phyloP scores from a whole-genome alignment of 2,113 vertebrate genomes.

The Polypterus senegalus region DNA sequence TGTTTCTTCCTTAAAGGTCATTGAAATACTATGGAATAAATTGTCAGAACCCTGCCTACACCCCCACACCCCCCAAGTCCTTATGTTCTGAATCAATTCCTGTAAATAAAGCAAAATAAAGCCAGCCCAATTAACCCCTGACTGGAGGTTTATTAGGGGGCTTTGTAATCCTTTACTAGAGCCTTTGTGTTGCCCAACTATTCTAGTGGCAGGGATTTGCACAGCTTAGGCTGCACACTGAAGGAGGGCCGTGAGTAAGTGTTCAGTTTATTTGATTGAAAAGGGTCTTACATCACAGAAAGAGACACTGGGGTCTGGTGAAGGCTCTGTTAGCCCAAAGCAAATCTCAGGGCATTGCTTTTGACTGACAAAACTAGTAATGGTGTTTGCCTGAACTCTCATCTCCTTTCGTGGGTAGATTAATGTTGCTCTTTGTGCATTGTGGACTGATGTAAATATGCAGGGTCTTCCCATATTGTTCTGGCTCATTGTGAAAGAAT shows the following conservation, averaged over 20 bases:
- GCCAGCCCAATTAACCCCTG: constrained; percentile 59
- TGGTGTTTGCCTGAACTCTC: constrained; percentile 18
- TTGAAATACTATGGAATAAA: constrained; percentile 28
- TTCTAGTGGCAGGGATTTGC: constrained; percentile 45
- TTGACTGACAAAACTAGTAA: constrained; percentile 25
- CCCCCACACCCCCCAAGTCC: constrained; percentile 10
- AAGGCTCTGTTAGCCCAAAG: constrained; percentile 28
- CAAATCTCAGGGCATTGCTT: constrained; percentile 29
- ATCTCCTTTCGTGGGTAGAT: constrained; percentile 33
- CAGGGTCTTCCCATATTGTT: constrained; percentile 26
- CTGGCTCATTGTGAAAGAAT: constrained; percentile 21
- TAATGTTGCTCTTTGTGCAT: constrained; percentile 20
- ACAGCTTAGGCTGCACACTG: constrained; percentile 48
- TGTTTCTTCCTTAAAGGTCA: constrained; percentile 29
- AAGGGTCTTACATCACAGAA: constrained; percentile 46
- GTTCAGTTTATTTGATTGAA: constrained; percentile 54
- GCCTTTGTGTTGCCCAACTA: constrained; percentile 55
- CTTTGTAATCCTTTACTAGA: constrained; percentile 52
- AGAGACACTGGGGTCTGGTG: constrained; percentile 36
- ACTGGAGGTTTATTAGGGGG: constrained; percentile 53
- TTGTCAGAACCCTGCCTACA: constrained; percentile 12
- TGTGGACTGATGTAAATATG: constrained; percentile 10
- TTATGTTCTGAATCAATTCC: constrained; percentile 45
- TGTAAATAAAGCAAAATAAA: constrained; percentile 44
- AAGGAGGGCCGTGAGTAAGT: constrained; percentile 56